Percentiles rank a stretch among this genome's conserved stretches.
Evolutionary conservation across 2,113 vertebrate genomes (phyloP).

Genomic region (Falcunculus frontatus): DNA sequence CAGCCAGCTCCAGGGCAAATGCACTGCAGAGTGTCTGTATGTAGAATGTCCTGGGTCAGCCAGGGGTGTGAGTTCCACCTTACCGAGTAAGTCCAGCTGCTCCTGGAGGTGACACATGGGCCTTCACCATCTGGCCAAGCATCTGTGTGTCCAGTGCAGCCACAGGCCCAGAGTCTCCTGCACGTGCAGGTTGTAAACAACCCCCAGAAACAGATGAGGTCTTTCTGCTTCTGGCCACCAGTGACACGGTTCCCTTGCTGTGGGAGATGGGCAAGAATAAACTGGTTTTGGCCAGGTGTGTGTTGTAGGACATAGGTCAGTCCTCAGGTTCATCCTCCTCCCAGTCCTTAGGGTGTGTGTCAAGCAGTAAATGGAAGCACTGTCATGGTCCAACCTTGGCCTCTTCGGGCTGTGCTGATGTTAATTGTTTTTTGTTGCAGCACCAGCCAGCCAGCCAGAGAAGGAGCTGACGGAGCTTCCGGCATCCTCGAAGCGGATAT

Average conservation of each 20-base stretch:
- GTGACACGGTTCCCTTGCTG: neutral
- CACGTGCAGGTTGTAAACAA: neutral
- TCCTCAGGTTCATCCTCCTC: neutral
- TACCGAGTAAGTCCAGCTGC: rapidly evolving
- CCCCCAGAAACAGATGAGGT: neutral
- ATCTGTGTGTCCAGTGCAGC: neutral
- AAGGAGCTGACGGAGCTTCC: constrained; percentile 87
- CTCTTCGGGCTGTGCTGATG: neutral
- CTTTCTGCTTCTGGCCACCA: neutral
- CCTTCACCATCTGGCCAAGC: neutral
- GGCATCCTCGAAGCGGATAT: constrained; percentile 81
- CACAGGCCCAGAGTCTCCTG: neutral
- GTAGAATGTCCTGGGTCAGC: neutral
- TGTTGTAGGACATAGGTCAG: neutral
- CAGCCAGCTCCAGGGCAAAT: neutral
- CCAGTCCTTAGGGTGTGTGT: neutral
- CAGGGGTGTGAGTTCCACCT: neutral
- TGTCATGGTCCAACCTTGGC: neutral
- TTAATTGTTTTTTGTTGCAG: constrained; percentile 61
- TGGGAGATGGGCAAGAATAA: neutral
- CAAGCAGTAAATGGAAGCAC: neutral
- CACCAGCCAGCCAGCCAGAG: constrained; percentile 81
- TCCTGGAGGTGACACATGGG: rapidly evolving
- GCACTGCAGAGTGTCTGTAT: rapidly evolving
- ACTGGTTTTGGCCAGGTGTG: neutral